Evolutionary conservation across 2,113 vertebrate species (phyloP), one percentile per base, ranked within the genome.

Genomic region (Varanus salvator): DNA sequence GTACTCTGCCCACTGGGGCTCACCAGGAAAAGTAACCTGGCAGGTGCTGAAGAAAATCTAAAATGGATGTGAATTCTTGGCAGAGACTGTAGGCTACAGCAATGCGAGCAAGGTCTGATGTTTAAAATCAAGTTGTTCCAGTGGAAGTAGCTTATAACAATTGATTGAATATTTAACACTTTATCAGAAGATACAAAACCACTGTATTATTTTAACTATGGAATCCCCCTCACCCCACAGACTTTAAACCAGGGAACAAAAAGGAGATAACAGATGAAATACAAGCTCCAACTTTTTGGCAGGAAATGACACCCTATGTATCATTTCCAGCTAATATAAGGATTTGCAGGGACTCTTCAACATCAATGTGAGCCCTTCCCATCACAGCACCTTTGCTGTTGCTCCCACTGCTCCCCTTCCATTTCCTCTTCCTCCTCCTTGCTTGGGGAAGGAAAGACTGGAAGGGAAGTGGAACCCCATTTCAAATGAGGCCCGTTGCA

Each of bases 21-120:
- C 54, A 76, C 66, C 54, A 29, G 8, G 91, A 80, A 82, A 60
- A 90, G 76, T 64, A 86, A 90, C 54, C 25, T 50, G 66, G 75
- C 52, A 48, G 38, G 14, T 57, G 66, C 25, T 34, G 25, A 74
- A 54, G 54, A 15, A n/a, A 34, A n/a, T 21, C 60, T 21, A 64
- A 19, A 38, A 75, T 38, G 27, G 74, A 19, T 64, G 19, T 6
- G 74, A 75, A 75, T 38, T 80, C 1, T 80, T 80, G 78, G 31
- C 6, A 71, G 60, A 84, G 23, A n/a, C 29, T 64, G 11, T 68
- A 48, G 44, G 27, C 31, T 84, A 44, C 12, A 84, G 38, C 38
- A 38, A 31, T 50, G 68, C 6, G 5, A 15, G 29, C 66, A 84
- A 48, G 69, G 8, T 84, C 66, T 69, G 74, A 14, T 84, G 29